Conservation (phyloP, 1,140 invertebrate genomes). For the Caerostris darwini region DNA sequence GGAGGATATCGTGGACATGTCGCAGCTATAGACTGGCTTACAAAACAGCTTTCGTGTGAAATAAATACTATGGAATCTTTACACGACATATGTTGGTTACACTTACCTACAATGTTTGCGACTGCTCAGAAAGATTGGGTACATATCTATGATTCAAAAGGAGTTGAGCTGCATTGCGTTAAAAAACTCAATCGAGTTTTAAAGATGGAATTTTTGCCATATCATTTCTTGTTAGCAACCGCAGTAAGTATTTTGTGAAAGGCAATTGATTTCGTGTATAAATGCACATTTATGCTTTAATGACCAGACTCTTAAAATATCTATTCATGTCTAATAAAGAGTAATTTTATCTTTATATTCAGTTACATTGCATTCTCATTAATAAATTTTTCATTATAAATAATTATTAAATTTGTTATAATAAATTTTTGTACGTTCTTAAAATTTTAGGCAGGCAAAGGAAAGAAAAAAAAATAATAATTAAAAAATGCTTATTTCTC, state of each 20-base stretch:
- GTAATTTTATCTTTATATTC: no score
- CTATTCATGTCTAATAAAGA: no score
- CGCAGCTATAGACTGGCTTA: slow-evolving; percentile 98
- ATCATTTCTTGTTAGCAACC: slow-evolving; percentile 97
- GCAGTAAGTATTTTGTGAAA: slow-evolving; percentile 85
- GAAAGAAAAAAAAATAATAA: no score
- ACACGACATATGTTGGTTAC: slow-evolving; percentile 91
- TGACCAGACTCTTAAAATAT: no score
- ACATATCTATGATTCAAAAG: slow-evolving; percentile 98
- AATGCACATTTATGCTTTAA: no score
- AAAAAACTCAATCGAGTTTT: slow-evolving; percentile 91
- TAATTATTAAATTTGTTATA: no score
- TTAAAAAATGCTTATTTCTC: no score
- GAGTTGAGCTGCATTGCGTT: slow-evolving; percentile 97
- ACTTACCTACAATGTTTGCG: slow-evolving; percentile 98
- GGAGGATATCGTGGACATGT: slow-evolving; percentile 96
- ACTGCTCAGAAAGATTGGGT: slow-evolving; percentile 98
- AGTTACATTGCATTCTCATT: no score
- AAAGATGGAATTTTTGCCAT: slow-evolving; percentile 96
- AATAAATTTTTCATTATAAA: no score
- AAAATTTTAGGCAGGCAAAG: no score
- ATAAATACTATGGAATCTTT: slow-evolving; percentile 98
- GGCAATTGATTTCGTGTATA: neutral
- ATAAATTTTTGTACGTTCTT: no score
- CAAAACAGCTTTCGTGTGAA: slow-evolving; percentile 96